Conservation (phyloP, 2,888 invertebrate species). For the Ophion obscuratus region DNA sequence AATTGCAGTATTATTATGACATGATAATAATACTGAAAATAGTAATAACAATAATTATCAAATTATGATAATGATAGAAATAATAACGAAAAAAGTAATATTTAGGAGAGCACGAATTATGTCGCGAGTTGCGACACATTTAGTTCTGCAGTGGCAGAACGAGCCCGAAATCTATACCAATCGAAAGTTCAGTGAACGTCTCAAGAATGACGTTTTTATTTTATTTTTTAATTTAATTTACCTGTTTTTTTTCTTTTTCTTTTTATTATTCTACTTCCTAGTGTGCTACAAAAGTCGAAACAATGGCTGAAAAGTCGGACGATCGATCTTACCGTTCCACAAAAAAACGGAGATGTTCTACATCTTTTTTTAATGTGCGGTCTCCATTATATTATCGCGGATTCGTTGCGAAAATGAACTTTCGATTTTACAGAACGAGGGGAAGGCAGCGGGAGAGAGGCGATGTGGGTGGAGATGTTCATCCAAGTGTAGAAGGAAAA, state of each 20-base stretch:
- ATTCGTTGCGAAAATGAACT: not conserved
- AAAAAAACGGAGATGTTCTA: not conserved
- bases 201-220: conserved; percentile 30
- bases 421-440: too few species aligned
- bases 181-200: conserved; percentile 24
- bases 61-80: not conserved
- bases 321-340: conserved; percentile 7
- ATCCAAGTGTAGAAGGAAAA: too few species aligned
- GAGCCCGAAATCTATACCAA: not conserved
- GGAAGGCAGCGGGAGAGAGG: not conserved
- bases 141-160: not conserved
- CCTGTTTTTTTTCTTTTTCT: not conserved
- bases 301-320: conserved; percentile 28
- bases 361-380: not conserved
- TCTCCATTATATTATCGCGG: not conserved
- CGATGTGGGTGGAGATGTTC: too few species aligned
- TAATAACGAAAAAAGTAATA: not conserved
- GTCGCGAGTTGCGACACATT: conserved; percentile 13
- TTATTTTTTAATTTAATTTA: not conserved
- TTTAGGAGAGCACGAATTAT: conserved; percentile 17
- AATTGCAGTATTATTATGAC: too few species aligned
- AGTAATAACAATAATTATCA: not conserved
- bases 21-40: too few species aligned
- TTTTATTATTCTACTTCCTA: not conserved
- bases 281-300: not conserved